Base-by-base conservation (phyloP, 2,113 vertebrate species). In the Periophthalmodon schlosseri region DNA sequence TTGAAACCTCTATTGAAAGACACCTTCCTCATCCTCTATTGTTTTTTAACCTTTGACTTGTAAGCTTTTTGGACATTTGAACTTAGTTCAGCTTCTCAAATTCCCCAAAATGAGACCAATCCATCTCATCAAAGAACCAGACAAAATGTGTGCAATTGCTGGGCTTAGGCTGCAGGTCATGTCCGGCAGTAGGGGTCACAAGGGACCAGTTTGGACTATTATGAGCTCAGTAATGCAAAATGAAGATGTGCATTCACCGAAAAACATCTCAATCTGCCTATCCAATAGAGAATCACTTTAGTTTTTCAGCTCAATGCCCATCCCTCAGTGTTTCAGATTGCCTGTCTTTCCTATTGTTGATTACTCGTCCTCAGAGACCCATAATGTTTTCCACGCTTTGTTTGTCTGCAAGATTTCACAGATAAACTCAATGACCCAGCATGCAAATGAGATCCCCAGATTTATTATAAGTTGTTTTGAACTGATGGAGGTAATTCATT, bases 321-420 rank as follows among this genome's bases (percentile, higher is more conserved):
- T 50, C 67, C 34, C 72, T 68, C 70, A 70, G 56, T 28, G 61
- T 23, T 11, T 77, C 72, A 69, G 68, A 82, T 73, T 84, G 77
- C 80, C 23, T 77, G 71, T 69, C 76, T 75, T 76, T 85, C 61
- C 78, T 74, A 75, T 78, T 71, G 60, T 65, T 84, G 84, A 90
- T 91, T 80, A 88, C 76, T 76, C 57, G 79, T 83, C 85, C 86
- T 81, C 67, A 47, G 90, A 84, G 84, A 86, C 70, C 77, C 73
- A 21, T 88, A 86, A 87, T 83, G 74, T 47, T 33, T 82, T 82
- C 69, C 76, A 72, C 52, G 71, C 74, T 79, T 24, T 74, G 72
- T 85, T 89, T 71, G 86, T 84, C 79, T 74, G 69, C 67, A 54
- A 83, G 79, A 87, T 85, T 60, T 75, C 68, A 49, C 70, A 82